A percentile compares a stretch with the other conserved stretches of the same genome.
Conservation (phyloP, 1,140 invertebrate species). For the Vanessa tameamea region DNA sequence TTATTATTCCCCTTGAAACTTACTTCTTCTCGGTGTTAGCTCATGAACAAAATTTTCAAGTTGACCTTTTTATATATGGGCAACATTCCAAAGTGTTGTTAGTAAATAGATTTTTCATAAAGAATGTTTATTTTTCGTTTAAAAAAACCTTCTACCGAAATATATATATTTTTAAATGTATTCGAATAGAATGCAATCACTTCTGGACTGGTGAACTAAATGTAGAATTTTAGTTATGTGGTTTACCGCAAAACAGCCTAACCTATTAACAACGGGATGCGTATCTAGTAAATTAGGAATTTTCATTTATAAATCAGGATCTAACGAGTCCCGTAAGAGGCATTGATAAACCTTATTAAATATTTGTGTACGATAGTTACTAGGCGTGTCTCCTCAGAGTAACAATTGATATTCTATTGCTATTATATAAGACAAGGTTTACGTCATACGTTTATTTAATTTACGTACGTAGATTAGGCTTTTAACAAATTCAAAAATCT, state of each 20-base stretch:
- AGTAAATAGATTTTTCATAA: background rate
- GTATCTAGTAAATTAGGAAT: slow-evolving; percentile 57
- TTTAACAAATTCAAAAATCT: too few relatives aligned
- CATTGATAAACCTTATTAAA: slow-evolving; percentile 41
- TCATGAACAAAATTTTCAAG: slow-evolving; percentile 23
- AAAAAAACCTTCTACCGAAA: background rate
- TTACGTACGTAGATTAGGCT: too few relatives aligned
- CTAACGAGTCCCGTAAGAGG: slow-evolving; percentile 55
- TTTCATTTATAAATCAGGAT: slow-evolving; percentile 66
- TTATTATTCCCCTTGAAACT: slow-evolving; percentile 27
- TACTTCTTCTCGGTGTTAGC: slow-evolving; percentile 15
- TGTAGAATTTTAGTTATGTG: slow-evolving; percentile 49
- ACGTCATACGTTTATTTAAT: too few relatives aligned
- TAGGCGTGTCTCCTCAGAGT: too few relatives aligned
- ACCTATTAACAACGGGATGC: slow-evolving; percentile 58
- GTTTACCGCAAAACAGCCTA: slow-evolving; percentile 53
- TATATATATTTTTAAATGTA: background rate
- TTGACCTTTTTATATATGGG: slow-evolving; percentile 21
- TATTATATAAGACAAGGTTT: too few relatives aligned
- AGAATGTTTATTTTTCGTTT: background rate
- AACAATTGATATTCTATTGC: too few relatives aligned
- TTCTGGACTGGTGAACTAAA: background rate
- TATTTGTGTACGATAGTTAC: too few relatives aligned
- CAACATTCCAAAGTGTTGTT: slow-evolving; percentile 16
- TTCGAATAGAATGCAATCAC: background rate